Conservation (phyloP, 30 jellyfish, hydroid and myxozoan genomes). For the Mastigias papua region DNA sequence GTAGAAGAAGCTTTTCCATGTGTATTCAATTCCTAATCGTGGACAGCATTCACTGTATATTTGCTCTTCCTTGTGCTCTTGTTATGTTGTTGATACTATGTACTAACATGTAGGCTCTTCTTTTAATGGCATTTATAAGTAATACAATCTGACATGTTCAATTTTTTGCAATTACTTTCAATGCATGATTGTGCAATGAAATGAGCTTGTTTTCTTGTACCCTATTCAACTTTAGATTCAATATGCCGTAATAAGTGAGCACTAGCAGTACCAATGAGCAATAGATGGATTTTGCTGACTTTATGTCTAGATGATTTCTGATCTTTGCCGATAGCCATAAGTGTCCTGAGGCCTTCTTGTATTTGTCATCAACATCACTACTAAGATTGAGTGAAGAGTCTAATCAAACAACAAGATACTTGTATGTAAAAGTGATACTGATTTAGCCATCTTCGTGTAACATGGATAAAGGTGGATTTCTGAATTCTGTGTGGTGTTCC, state of each 20-base stretch:
- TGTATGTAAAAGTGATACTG: slow-evolving; percentile 61
- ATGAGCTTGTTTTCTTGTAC: slow-evolving; percentile 53
- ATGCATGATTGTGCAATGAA: slow-evolving; percentile 67
- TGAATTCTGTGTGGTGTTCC: slow-evolving; percentile 67
- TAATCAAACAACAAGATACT: slow-evolving; percentile 71
- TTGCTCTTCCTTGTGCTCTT: background rate
- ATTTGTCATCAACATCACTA: slow-evolving; percentile 58
- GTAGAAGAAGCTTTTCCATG: background rate
- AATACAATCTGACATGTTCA: slow-evolving; percentile 41
- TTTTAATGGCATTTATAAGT: background rate
- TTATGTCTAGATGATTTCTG: too few relatives aligned
- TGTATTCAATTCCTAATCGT: background rate
- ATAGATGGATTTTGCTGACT: too few relatives aligned
- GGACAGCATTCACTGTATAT: background rate
- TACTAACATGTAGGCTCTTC: background rate
- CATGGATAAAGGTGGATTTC: slow-evolving; percentile 60
- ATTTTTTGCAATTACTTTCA: slow-evolving; percentile 53
- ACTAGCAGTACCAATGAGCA: too few relatives aligned
- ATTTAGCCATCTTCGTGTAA: slow-evolving; percentile 59
- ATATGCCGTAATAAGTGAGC: too few relatives aligned
- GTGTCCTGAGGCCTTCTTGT: too few relatives aligned
- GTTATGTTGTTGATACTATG: background rate
- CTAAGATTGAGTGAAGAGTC: slow-evolving; percentile 69
- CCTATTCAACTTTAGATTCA: slow-evolving; percentile 59
- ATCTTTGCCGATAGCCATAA: too few relatives aligned